These are phyloP conservation scores for Aegithalos caudatus DNA, from an alignment of 2,113 vertebrate species.

Conservation along the genomic window DNA sequence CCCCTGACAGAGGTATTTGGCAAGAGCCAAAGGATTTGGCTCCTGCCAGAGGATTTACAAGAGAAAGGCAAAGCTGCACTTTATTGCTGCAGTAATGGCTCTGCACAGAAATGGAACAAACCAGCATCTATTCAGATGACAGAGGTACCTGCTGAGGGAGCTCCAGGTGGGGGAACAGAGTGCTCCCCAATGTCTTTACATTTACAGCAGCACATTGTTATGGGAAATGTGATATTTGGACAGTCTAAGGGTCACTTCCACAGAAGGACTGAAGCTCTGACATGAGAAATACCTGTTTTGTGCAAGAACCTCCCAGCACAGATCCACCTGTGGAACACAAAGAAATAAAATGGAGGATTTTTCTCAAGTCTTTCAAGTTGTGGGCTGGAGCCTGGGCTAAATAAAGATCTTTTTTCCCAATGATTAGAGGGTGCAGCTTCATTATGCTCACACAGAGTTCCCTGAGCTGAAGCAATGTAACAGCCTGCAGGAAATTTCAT, in stretches of 20 bases:
- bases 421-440: background rate
- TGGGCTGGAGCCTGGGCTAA: background rate
- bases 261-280: background rate
- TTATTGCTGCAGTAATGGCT: background rate
- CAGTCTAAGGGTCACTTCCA: background rate
- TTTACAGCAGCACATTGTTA: background rate
- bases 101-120: background rate
- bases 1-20: background rate
- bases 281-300: background rate
- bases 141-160: background rate
- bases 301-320: background rate
- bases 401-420: background rate
- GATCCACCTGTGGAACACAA: background rate
- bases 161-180: background rate
- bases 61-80: background rate
- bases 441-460: background rate
- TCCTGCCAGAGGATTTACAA: background rate
- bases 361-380: background rate
- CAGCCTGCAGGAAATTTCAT: background rate
- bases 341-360: background rate
- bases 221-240: background rate
- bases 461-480: background rate
- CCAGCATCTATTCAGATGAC: background rate
- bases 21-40: background rate
- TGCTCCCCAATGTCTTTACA: fast-evolving